A percentile compares a stretch with the other conserved stretches of the same genome.
Evolutionary conservation across 2,888 invertebrate genomes (phyloP).

Genomic region (Amblyjoppa proteus): DNA sequence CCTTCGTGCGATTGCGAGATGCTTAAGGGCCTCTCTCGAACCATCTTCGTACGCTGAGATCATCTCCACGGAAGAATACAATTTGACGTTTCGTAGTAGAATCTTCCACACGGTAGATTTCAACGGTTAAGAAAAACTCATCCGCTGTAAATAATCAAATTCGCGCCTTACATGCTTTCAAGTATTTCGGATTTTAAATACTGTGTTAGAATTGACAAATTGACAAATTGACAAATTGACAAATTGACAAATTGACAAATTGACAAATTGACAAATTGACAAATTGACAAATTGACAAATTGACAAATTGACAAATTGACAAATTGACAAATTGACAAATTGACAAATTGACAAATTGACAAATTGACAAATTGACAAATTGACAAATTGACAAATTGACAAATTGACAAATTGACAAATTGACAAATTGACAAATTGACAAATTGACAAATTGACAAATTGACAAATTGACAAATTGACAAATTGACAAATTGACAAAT

Average conservation of each 20-base stretch:
- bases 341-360: background rate
- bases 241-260: no score
- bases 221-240: no score
- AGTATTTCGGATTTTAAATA: no score
- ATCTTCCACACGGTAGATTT: background rate
- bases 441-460: background rate
- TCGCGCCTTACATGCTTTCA: no score
- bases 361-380: no score
- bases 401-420: background rate
- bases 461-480: background rate
- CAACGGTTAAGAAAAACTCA: no score
- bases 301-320: no score
- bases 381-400: background rate
- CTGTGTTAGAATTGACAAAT: no score
- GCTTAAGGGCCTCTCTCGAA: conserved; percentile 8
- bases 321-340: background rate
- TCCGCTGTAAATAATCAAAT: no score
- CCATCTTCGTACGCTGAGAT: background rate
- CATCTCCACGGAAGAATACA: background rate
- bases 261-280: background rate
- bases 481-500: no score
- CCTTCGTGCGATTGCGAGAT: background rate
- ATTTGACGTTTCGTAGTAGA: background rate
- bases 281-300: no score
- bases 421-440: no score